Conservation (phyloP, 2,113 vertebrate species). For the Copsychus sechellarum region DNA sequence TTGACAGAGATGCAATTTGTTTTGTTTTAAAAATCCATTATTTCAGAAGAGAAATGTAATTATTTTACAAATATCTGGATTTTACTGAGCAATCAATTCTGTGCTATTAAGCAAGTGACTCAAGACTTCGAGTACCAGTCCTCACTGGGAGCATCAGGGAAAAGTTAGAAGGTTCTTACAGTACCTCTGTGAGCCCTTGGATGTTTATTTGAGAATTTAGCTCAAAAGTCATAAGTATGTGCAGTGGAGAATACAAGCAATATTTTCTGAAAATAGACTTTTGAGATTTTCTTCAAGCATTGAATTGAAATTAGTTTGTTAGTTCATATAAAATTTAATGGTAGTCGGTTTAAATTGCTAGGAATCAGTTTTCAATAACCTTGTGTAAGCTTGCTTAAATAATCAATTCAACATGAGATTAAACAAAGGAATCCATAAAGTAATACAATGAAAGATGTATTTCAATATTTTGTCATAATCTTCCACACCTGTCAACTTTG, state of each 20-base stretch:
- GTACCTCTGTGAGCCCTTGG: background rate
- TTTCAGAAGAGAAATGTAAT: background rate
- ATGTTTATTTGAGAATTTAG: background rate
- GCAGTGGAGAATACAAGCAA: background rate
- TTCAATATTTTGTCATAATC: background rate
- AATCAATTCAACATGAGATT: background rate
- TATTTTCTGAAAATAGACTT: background rate
- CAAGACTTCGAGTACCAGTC: background rate
- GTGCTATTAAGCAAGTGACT: background rate
- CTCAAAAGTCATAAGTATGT: background rate
- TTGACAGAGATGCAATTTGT: background rate
- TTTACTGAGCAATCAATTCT: background rate
- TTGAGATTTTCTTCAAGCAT: background rate
- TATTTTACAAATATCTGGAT: background rate
- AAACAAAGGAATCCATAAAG: background rate
- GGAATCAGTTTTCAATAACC: background rate
- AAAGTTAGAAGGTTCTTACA: background rate
- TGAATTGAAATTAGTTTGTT: background rate
- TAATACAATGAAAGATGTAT: background rate
- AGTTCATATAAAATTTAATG: background rate
- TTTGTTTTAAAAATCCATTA: background rate
- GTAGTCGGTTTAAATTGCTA: background rate
- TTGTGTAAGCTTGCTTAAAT: background rate
- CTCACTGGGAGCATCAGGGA: background rate
- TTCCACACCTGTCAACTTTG: background rate